Conservation (phyloP, 2,888 invertebrate species). For the Diplolepis rosae region DNA sequence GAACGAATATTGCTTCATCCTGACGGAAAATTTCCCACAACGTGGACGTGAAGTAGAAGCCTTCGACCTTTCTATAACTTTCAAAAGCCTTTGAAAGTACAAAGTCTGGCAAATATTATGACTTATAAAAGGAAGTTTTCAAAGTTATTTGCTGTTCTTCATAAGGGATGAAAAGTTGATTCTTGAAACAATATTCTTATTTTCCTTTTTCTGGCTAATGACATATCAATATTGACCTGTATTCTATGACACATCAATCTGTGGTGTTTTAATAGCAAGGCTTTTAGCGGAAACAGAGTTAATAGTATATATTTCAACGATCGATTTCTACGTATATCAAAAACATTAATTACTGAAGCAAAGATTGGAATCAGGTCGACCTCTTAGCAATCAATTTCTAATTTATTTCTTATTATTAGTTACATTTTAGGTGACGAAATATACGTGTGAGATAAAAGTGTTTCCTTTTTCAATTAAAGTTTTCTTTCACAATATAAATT, state of each 20-base stretch:
- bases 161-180: slow-evolving; percentile 10
- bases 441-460: too few species aligned
- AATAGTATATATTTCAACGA: slow-evolving; percentile 4
- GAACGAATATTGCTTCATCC: neutral
- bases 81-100: slow-evolving; percentile 3
- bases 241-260: slow-evolving; percentile 6
- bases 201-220: neutral
- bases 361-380: neutral
- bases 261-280: neutral
- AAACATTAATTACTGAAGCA: neutral
- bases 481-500: neutral
- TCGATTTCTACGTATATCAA: neutral
- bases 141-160: neutral
- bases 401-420: neutral
- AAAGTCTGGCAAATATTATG: slow-evolving; percentile 23
- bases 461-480: neutral
- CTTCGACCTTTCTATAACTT: neutral
- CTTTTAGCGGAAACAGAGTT: neutral
- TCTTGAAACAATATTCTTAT: neutral
- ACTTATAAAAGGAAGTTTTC: neutral
- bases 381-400: neutral
- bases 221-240: slow-evolving; percentile 3
- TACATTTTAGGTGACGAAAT: neutral
- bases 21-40: slow-evolving; percentile 2
- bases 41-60: neutral